A percentile compares a stretch with the other conserved stretches of the same genome.
These are phyloP conservation scores for Doryteuthis pealeii DNA, from an alignment of 1,140 invertebrate genomes.

Conservation along the genomic window DNA sequence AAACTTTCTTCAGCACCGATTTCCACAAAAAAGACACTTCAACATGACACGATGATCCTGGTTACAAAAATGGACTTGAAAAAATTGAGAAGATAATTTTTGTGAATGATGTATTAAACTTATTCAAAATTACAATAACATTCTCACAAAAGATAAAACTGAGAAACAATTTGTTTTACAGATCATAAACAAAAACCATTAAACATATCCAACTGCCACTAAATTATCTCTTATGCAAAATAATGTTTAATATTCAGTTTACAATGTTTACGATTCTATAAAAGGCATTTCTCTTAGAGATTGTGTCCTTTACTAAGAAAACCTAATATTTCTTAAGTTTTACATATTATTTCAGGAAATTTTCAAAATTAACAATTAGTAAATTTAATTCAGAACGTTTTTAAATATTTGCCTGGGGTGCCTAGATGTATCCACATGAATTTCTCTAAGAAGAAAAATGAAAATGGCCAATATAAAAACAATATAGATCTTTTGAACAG, in stretches of 20 bases:
- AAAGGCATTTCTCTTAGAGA: background rate
- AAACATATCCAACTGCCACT: background rate
- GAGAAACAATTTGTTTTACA: slow-evolving; percentile 3
- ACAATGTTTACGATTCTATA: background rate
- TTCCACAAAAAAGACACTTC: background rate
- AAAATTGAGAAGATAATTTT: background rate
- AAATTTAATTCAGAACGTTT: too few species aligned
- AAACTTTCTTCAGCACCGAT: background rate
- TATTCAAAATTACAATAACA: too few species aligned
- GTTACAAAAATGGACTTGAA: background rate
- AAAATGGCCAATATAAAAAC: background rate
- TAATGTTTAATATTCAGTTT: background rate
- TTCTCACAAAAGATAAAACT: too few species aligned
- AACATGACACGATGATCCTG: background rate
- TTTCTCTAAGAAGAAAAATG: background rate
- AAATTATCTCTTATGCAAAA: background rate
- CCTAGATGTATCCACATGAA: background rate
- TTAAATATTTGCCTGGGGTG: background rate
- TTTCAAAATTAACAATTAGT: background rate
- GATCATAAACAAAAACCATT: background rate
- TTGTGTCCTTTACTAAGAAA: background rate
- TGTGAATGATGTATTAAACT: background rate
- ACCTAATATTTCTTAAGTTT: background rate
- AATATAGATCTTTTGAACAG: too few species aligned
- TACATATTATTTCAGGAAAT: background rate